Conservation (phyloP, 1,140 invertebrate species). For the Pogonognathellus flavescens region DNA sequence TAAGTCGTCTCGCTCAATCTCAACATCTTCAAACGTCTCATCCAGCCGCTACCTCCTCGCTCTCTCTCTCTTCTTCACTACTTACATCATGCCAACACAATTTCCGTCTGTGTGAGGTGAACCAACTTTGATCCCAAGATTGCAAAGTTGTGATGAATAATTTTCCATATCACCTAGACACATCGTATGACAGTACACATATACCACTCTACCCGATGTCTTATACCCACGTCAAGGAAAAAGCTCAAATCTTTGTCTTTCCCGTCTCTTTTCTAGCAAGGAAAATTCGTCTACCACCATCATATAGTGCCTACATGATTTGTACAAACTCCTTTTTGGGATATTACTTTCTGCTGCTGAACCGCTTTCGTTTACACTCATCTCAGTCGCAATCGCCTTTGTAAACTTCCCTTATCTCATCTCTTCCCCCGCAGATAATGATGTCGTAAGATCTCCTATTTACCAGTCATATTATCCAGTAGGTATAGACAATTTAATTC, state of each 20-base stretch:
- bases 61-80: not conserved
- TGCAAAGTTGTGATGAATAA: conserved; percentile 24
- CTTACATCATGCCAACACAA: not conserved
- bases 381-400: not conserved
- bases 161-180: not conserved
- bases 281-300: no score
- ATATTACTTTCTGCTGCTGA: no score
- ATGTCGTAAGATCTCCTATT: not conserved
- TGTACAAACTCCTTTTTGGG: no score
- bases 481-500: no score
- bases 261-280: no score
- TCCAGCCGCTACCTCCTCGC: not conserved
- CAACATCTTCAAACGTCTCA: conserved; percentile 18
- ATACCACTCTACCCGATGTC: no score
- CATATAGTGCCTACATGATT: no score
- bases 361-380: no score
- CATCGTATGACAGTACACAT: not conserved
- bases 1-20: conserved; percentile 35
- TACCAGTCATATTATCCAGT: no score
- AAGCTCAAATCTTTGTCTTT: no score
- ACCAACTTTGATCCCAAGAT: conserved; percentile 19
- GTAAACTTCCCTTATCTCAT: not conserved
- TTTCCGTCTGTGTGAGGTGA: conserved; percentile 24
- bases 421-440: not conserved
- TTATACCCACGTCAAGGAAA: no score